A percentile compares a stretch with the other conserved stretches of the same genome.
phyloP scores from a whole-genome alignment of 2,888 invertebrate genomes.

The Zhuqinia jingwanae region DNA sequence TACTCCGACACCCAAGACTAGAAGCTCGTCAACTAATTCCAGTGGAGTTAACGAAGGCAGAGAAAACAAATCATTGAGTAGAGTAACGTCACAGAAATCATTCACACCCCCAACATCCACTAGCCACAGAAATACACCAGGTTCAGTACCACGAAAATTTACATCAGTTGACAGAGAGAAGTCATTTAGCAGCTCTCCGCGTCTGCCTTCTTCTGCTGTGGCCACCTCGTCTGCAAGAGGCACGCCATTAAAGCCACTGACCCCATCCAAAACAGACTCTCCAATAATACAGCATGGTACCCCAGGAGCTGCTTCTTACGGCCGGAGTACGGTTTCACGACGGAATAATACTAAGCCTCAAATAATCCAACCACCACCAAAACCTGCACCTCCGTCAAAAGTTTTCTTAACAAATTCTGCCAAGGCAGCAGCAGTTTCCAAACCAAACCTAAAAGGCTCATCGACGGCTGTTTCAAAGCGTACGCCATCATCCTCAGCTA shows the following conservation, averaged over 20 bases:
- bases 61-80: conserved; percentile 60
- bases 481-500: conserved; percentile 62
- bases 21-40: conserved; percentile 60
- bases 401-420: conserved; percentile 78
- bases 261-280: conserved; percentile 75
- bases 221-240: conserved; percentile 69
- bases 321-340: conserved; percentile 26
- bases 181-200: conserved; percentile 63
- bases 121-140: conserved; percentile 18
- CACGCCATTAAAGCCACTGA: conserved; percentile 75
- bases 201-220: conserved; percentile 45
- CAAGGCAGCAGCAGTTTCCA: conserved; percentile 78
- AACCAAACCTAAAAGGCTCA: conserved; percentile 70
- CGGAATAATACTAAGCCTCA: conserved; percentile 14
- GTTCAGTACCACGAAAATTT: conserved; percentile 60
- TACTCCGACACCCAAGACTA: conserved; percentile 31
- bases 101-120: conserved; percentile 56
- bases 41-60: conserved; percentile 22
- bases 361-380: conserved; percentile 40
- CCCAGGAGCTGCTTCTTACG: conserved; percentile 34
- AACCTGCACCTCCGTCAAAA: conserved; percentile 62
- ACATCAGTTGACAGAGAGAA: conserved; percentile 69
- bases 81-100: conserved; percentile 60
- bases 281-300: conserved; percentile 61
- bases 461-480: conserved; percentile 33